These are phyloP conservation scores for Asteroscopus sphinx DNA, from an alignment of 2,888 invertebrate species.

Conservation along the genomic window DNA sequence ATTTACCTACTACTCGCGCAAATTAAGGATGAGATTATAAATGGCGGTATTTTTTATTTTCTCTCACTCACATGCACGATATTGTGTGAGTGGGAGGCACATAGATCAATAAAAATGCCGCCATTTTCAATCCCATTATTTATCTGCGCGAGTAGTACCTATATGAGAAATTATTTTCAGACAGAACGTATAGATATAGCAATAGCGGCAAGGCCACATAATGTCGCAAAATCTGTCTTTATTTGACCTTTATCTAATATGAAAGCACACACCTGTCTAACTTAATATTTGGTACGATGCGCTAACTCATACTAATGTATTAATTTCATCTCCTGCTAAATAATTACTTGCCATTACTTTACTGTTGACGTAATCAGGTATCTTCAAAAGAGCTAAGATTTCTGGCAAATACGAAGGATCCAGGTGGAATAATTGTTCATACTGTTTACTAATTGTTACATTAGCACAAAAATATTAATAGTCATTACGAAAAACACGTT, in stretches of 20 bases:
- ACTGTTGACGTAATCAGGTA: slow-evolving; percentile 18
- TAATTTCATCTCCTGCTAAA: slow-evolving; percentile 30
- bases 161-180: slow-evolving; percentile 7
- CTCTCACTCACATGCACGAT: no score
- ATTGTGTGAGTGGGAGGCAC: no score
- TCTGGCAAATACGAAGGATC: not conserved
- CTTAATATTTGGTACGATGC: slow-evolving; percentile 22
- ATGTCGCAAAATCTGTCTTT: slow-evolving; percentile 30
- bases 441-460: no score
- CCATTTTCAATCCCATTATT: no score
- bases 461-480: no score
- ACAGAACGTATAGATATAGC: not conserved
- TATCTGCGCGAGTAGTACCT: no score
- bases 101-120: no score
- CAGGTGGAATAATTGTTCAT: no score
- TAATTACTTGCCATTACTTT: slow-evolving; percentile 19
- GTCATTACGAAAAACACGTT: no score
- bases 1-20: no score
- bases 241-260: slow-evolving; percentile 44
- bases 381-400: not conserved
- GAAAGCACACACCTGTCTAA: slow-evolving; percentile 33
- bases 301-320: slow-evolving; percentile 40
- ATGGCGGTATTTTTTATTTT: no score
- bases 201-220: slow-evolving; percentile 17
- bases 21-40: no score